Evolutionary conservation across 2,888 invertebrate genomes (phyloP).

Genomic region (Netelia inedita): DNA sequence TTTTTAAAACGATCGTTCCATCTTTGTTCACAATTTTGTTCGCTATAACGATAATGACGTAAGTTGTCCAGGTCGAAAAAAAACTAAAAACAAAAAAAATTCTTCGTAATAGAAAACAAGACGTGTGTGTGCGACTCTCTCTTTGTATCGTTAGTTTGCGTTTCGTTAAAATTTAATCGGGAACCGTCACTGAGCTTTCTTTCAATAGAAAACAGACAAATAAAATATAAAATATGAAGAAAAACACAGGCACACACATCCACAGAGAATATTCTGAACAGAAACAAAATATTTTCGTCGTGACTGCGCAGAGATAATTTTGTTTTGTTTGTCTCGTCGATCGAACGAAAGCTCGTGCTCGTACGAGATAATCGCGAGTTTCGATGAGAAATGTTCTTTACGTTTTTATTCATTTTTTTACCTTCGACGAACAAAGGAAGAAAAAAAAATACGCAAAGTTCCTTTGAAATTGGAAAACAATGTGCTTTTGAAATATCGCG

Average conservation of each 20-base stretch:
- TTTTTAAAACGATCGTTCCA: slow-evolving; percentile 12
- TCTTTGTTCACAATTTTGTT: slow-evolving; percentile 6
- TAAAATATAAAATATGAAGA: background rate
- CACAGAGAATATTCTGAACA: slow-evolving; percentile 13
- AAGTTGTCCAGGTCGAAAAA: background rate
- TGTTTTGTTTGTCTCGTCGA: background rate
- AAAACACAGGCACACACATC: background rate
- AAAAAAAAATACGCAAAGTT: slow-evolving; percentile 1
- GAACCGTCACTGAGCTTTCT: slow-evolving; percentile 27
- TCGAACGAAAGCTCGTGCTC: slow-evolving; percentile 40
- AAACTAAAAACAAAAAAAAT: background rate
- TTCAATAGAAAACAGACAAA: too few relatives aligned
- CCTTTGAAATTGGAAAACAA: background rate
- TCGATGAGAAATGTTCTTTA: too few relatives aligned
- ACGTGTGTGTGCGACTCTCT: background rate
- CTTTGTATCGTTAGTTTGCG: slow-evolving; percentile 43
- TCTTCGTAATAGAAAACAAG: background rate
- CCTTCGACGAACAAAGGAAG: background rate
- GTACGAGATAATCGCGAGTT: background rate
- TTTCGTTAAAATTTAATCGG: background rate
- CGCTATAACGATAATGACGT: background rate
- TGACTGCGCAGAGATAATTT: slow-evolving; percentile 11
- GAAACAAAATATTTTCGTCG: slow-evolving; percentile 11
- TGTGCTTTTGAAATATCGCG: background rate
- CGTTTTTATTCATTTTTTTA: too few relatives aligned